A percentile compares a stretch with the other conserved stretches of the same genome.
Conservation (phyloP, 2,113 vertebrate genomes). For the Dromiciops gliroides region DNA sequence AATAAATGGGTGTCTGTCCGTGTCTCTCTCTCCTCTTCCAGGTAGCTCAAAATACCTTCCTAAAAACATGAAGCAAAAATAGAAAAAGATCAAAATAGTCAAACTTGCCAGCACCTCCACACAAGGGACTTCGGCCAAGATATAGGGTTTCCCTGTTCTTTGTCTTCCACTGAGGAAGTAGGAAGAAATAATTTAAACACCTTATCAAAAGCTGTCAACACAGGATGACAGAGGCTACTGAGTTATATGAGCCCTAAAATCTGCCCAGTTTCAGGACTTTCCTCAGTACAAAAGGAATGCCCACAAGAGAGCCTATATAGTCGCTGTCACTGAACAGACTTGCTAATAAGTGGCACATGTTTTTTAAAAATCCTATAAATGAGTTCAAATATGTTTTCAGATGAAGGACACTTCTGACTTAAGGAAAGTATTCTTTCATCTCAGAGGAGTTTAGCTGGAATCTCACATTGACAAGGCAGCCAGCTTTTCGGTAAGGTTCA, state of each 20-base stretch:
- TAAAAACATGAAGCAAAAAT: constrained; percentile 40
- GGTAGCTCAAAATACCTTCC: constrained; percentile 46
- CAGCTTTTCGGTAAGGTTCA: background rate
- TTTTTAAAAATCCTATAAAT: background rate
- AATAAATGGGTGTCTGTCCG: background rate
- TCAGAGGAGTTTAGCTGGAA: constrained; percentile 32
- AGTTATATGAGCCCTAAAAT: constrained; percentile 40
- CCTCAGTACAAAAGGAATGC: constrained; percentile 17
- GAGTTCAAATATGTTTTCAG: constrained; percentile 47
- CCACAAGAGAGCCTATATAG: constrained; percentile 23
- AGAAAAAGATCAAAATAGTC: background rate
- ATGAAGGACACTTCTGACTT: constrained; percentile 36
- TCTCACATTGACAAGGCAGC: constrained; percentile 25
- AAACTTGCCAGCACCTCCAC: background rate
- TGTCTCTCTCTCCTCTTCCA: constrained; percentile 1
- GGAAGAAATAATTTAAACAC: background rate
- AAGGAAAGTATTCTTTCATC: constrained; percentile 44
- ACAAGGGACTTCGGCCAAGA: constrained; percentile 14
- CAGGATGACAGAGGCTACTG: constrained; percentile 1
- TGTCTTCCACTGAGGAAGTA: background rate
- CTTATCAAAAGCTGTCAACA: constrained; percentile 25
- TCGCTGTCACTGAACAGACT: constrained; percentile 2
- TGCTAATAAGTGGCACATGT: constrained; percentile 38
- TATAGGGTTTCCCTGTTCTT: background rate
- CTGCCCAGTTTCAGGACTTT: constrained; percentile 48